A percentile compares a stretch with the other conserved stretches of the same genome.
Evolutionary conservation across 2,113 vertebrate species (phyloP).

Genomic region (Bucco capensis): DNA sequence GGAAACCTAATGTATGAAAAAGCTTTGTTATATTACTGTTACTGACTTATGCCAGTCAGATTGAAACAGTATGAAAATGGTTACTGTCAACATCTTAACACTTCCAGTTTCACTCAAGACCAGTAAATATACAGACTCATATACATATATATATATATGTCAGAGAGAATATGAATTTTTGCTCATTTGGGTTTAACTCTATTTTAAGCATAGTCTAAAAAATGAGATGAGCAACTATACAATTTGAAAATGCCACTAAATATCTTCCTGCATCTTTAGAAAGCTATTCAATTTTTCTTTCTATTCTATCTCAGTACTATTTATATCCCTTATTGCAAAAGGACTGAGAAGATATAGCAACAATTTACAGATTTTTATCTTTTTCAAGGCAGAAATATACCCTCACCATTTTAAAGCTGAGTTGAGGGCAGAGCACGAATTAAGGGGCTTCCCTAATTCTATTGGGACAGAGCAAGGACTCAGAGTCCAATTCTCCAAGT

Average conservation of each 20-base stretch:
- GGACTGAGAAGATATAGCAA: too few species aligned
- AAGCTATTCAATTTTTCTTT: background rate
- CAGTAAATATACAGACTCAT: too few species aligned
- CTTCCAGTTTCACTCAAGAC: background rate
- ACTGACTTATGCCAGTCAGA: background rate
- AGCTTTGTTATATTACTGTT: background rate
- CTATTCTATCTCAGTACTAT: background rate
- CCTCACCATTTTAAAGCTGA: background rate
- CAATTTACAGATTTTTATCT: too few species aligned
- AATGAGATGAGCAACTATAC: background rate
- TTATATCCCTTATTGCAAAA: background rate
- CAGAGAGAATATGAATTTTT: background rate
- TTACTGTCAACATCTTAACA: background rate
- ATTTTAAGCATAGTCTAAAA: background rate
- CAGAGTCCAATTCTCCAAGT: background rate
- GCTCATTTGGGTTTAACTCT: background rate
- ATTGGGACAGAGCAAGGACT: background rate
- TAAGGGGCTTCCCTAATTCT: background rate
- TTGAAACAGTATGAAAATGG: background rate
- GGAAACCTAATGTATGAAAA: background rate
- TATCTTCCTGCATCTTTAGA: background rate
- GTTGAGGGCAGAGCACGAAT: background rate
- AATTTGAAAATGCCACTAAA: background rate
- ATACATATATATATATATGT: accelerated
- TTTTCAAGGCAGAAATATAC: background rate